Evolutionary conservation across 2,797 vertebrate genomes (phyloP).

Genomic region (Sternotherus odoratus): DNA sequence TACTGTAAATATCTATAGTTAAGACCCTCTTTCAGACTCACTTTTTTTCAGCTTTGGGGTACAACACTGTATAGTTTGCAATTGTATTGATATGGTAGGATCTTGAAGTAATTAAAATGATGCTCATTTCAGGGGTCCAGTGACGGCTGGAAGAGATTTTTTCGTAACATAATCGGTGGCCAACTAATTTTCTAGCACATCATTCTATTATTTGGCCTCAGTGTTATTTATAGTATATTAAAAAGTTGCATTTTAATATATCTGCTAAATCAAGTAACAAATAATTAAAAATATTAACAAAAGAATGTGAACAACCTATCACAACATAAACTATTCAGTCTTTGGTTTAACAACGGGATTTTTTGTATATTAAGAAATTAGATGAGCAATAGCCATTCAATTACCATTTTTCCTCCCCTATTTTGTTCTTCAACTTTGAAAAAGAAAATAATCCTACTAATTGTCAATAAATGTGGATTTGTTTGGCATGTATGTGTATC

Average conservation of each 20-base stretch:
- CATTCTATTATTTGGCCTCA: not conserved
- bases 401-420: not conserved
- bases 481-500: conserved; percentile 54
- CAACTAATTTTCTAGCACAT: conserved; percentile 25
- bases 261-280: not conserved
- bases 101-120: conserved; percentile 37
- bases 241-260: not conserved
- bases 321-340: not conserved
- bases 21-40: conserved; percentile 39
- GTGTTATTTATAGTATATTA: not conserved
- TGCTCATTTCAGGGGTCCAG: conserved; percentile 27
- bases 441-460: conserved; percentile 49
- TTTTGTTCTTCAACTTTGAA: conserved; percentile 20
- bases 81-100: not conserved
- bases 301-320: not conserved
- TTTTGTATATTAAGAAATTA: not conserved
- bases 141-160: conserved; percentile 31
- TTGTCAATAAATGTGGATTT: conserved; percentile 53
- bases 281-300: conserved; percentile 1
- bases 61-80: conserved; percentile 16
- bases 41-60: conserved; percentile 9
- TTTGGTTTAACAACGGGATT: not conserved
- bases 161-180: not conserved
- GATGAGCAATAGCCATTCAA: not conserved
- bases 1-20: conserved; percentile 56